Percentiles rank a stretch among this genome's conserved stretches.
Evolutionary conservation across 2,888 invertebrate genomes (phyloP).

Genomic region (Cyclophora punctaria): DNA sequence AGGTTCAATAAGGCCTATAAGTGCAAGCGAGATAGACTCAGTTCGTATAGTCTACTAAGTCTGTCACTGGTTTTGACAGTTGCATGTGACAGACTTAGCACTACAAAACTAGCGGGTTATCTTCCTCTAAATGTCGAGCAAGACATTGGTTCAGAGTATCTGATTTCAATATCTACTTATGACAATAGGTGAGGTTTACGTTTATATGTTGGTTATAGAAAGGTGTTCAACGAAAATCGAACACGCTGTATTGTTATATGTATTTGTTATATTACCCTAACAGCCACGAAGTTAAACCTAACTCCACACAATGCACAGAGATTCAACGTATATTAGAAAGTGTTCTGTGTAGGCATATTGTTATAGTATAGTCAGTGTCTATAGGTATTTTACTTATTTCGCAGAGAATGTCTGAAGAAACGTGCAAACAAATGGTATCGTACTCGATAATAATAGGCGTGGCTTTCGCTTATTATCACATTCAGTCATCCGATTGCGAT

Average conservation of each 20-base stretch:
- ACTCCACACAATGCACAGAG: conserved; percentile 34
- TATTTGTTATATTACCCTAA: conserved; percentile 18
- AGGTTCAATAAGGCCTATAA: no score
- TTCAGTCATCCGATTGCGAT: conserved; percentile 65
- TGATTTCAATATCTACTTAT: no score
- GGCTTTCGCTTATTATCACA: conserved; percentile 69
- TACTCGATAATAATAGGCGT: conserved; percentile 68
- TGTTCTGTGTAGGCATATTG: conserved; percentile 14
- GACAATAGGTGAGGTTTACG: no score
- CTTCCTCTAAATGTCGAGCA: no score
- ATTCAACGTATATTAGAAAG: conserved; percentile 9
- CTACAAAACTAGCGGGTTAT: no score
- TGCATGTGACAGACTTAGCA: no score
- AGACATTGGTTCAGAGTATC: no score
- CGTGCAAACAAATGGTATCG: conserved; percentile 87
- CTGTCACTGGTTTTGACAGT: no score
- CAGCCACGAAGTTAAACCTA: conserved; percentile 29
- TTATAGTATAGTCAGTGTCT: conserved; percentile 40
- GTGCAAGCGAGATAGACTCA: no score
- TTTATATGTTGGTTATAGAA: no score
- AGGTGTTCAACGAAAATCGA: neutral
- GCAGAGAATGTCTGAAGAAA: conserved; percentile 89
- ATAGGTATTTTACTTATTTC: conserved; percentile 77
- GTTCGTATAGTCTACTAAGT: no score
- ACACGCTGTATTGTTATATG: neutral